Evolutionary conservation across 2,797 vertebrate species (phyloP).

Genomic region (Coilia nasus): DNA sequence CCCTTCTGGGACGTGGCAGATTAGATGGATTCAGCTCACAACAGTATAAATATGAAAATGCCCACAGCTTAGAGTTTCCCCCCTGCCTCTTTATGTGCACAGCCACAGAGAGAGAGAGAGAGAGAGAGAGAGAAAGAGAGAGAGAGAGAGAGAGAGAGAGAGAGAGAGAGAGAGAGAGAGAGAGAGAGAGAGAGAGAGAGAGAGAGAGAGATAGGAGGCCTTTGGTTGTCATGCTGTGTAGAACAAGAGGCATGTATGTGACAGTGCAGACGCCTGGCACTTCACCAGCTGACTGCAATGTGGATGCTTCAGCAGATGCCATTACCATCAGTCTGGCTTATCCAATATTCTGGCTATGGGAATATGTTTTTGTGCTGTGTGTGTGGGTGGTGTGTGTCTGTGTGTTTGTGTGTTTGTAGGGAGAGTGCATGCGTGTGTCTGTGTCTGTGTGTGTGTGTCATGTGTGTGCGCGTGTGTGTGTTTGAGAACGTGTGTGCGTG

Average conservation of each 20-base stretch:
- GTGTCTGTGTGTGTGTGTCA: neutral
- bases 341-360: neutral
- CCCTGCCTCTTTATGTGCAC: slow-evolving; percentile 4
- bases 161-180: neutral
- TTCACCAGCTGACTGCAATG: slow-evolving; percentile 15
- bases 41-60: slow-evolving; percentile 23
- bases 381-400: neutral
- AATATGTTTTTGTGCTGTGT: neutral
- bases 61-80: slow-evolving; percentile 16
- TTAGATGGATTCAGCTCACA: slow-evolving; percentile 23
- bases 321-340: slow-evolving; percentile 20
- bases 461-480: slow-evolving; percentile 26
- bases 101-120: slow-evolving; percentile 2
- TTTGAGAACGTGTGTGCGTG: neutral
- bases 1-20: slow-evolving; percentile 21
- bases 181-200: neutral
- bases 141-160: slow-evolving; percentile 9
- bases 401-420: neutral
- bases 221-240: slow-evolving; percentile 5
- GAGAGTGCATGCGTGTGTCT: neutral
- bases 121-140: slow-evolving; percentile 3
- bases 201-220: neutral
- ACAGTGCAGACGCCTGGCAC: neutral
- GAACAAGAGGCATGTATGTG: neutral
- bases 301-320: slow-evolving; percentile 21